phyloP scores from a whole-genome alignment of 2,113 vertebrate genomes.

The Litocranius walleri region DNA sequence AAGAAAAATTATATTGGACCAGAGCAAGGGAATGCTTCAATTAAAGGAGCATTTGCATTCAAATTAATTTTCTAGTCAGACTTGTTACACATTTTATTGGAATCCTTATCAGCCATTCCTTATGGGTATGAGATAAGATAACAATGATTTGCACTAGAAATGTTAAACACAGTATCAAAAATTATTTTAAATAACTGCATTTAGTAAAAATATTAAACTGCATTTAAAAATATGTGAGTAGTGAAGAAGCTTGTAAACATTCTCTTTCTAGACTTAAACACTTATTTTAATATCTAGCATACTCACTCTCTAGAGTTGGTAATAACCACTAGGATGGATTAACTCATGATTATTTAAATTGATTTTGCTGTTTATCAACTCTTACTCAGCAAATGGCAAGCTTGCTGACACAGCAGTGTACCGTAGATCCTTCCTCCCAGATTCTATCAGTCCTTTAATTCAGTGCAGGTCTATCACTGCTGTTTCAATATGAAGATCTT shows the following conservation, averaged over 20 bases:
- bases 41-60: slow-evolving; percentile 38
- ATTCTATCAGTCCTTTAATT: slow-evolving; percentile 54
- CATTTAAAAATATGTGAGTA: slow-evolving; percentile 43
- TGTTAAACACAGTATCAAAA: slow-evolving; percentile 58
- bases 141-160: slow-evolving; percentile 4
- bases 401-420: slow-evolving; percentile 48
- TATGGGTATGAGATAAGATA: slow-evolving; percentile 41
- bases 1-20: slow-evolving; percentile 51
- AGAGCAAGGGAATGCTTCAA: not conserved
- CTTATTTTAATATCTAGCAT: slow-evolving; percentile 54
- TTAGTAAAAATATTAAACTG: slow-evolving; percentile 21
- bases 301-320: not conserved
- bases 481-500: slow-evolving; percentile 11
- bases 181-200: not conserved
- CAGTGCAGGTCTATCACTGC: not conserved
- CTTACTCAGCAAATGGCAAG: slow-evolving; percentile 49
- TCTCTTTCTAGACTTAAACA: slow-evolving; percentile 12
- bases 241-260: slow-evolving; percentile 11
- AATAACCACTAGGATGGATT: slow-evolving; percentile 39
- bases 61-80: slow-evolving; percentile 8
- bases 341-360: slow-evolving; percentile 53
- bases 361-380: slow-evolving; percentile 61
- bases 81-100: not conserved
- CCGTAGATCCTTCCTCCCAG: not conserved
- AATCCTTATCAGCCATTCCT: not conserved